These are phyloP conservation scores for Spheniscus mendiculus DNA, from an alignment of 2,113 vertebrate species.

Conservation along the genomic window DNA sequence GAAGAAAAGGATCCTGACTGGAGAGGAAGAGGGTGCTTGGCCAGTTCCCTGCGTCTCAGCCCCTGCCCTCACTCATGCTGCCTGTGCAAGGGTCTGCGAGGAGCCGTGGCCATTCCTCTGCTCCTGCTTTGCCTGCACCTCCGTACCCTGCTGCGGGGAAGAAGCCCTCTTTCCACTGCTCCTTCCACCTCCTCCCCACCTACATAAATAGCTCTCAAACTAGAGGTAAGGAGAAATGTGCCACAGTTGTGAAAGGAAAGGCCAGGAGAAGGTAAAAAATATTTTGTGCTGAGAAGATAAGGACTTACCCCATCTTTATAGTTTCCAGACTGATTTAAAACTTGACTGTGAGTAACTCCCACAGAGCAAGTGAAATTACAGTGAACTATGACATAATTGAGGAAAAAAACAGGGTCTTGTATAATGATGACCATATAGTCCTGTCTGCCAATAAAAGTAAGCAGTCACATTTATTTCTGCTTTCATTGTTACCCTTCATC, in stretches of 20 bases:
- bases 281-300: neutral
- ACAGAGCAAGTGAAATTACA: conserved; percentile 27
- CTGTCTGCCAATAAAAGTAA: conserved; percentile 36
- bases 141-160: fast-evolving
- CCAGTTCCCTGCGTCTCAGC: neutral
- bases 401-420: neutral
- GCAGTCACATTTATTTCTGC: conserved; percentile 2
- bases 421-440: neutral
- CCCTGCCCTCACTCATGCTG: neutral
- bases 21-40: neutral
- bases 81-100: neutral
- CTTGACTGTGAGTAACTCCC: neutral
- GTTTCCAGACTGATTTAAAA: neutral
- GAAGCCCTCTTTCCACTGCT: neutral
- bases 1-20: neutral
- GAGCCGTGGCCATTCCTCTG: neutral
- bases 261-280: neutral
- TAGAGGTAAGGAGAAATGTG: neutral
- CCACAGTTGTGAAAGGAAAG: neutral
- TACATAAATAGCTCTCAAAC: neutral
- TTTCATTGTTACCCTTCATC: neutral
- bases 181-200: neutral
- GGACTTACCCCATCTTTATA: neutral
- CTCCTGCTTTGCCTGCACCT: neutral
- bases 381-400: conserved; percentile 44